Evolutionary conservation across 2,113 vertebrate species (phyloP), one percentile per base, ranked within the genome.

Genomic region (Entelurus aequoreus): DNA sequence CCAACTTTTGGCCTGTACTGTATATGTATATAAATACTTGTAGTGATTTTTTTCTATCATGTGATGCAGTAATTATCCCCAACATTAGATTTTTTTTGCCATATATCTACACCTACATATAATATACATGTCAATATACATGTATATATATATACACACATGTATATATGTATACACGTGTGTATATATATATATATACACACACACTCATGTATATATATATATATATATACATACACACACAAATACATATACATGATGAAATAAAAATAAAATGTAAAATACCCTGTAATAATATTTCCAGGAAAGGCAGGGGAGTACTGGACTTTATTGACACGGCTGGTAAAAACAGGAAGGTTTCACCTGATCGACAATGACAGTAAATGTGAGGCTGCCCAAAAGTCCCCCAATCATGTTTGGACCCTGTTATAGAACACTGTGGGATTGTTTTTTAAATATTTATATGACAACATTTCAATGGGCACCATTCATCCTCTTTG

Each of bases 311-410:
- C 67, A 69, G 63, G 79, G 78, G 74, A 76, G 74, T 72, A 82
- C 80, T 36, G 37, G 77, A 80, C 77, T 90, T 91, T 90, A 89
- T 91, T 91, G 86, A 89, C 83, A 85, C 56, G 54, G 64, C 77
- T 84, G 79, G 75, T 82, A 84, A 78, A 77, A 68, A 80, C 72
- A 76, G 69, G 66, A 79, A 74, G 69, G 54, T 86, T 84, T 78
- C 76, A 84, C 79, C 76, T 80, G 75, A 69, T 82, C 50, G 78
- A 65, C 63, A 62, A 71, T 65, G 42, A 75, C 38, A 60, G 38
- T 48, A 68, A 83, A 83, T 68, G 79, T 79, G 80, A 80, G 55
- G 74, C 84, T 47, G 44, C 73, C 74, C 63, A 80, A 64, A 65
- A 75, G 68, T 40, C 65, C 48, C 62, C 13, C 54, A 42, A 62